Base-by-base conservation (phyloP, 2,113 vertebrate genomes). In the Odontesthes bonariensis region DNA sequence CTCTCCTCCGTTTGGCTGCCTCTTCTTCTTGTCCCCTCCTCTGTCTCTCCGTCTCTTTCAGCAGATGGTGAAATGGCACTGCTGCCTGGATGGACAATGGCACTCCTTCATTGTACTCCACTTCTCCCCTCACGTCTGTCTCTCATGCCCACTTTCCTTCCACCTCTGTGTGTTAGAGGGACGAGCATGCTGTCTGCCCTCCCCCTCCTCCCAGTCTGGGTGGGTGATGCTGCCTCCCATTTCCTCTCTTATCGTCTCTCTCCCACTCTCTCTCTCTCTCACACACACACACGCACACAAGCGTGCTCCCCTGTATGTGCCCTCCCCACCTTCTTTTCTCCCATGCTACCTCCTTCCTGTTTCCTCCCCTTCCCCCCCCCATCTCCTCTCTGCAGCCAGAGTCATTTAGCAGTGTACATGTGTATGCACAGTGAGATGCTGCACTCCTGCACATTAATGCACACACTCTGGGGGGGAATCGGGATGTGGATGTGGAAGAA, bases 51-150 rank as follows among this genome's bases (percentile, higher is more conserved):
- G 84, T 69, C 82, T 72, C 84, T 84, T 64, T 86, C 84, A 86
- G 86, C 92, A 83, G 90, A 91, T 86, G 85, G 89, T 85, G 86
- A 88, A 87, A 86, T 76, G 79, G 81, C 77, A 90, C 72, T 54
- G 80, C 49, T 86, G 80, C 75, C 82, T 83, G 88, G 54, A 78
- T 74, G 77, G 83, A 90, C 84, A 84, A 89, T 84, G 86, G 79
- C 64, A 91, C 83, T 91, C 88, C 89, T 91, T 92, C 90, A 90
- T 87, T 86, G 86, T 90, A 77, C 71, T 87, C 90, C 88, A 88
- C 83, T 87, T 81, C 86, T 91, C 69, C 83, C 79, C 80, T 86
- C 73, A 72, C 77, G 77, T 83, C 79, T 83, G 71, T 82, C 85
- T 88, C 88, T 85, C 87, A 81, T 79, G 77, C 85, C 84, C 87